Conservation (phyloP, 53 echinoderm and acorn worm species). For the Crossaster papposus region DNA sequence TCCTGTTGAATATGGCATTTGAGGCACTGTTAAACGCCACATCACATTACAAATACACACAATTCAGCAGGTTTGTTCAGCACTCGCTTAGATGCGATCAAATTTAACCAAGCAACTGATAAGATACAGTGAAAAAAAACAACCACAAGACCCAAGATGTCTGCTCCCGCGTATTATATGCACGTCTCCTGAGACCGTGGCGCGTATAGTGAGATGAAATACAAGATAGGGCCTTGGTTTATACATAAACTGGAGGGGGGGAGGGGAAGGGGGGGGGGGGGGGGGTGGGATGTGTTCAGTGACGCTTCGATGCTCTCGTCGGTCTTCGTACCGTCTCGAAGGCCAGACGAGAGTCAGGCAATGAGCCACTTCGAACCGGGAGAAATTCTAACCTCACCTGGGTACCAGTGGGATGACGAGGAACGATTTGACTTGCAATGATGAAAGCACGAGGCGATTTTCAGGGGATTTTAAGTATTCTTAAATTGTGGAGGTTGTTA, state of each 20-base stretch:
- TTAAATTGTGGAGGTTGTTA: background rate
- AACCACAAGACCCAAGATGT: background rate
- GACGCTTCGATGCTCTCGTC: constrained; percentile 13
- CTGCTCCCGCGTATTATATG: background rate
- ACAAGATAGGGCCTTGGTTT: background rate
- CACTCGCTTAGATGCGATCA: background rate
- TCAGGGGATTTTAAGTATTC: background rate
- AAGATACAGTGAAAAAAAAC: too few species aligned
- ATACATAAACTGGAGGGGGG: background rate
- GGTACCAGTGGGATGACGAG: background rate
- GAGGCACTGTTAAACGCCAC: background rate
- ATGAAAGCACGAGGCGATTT: background rate
- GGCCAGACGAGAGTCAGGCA: background rate
- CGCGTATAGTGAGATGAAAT: background rate
- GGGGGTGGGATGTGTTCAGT: background rate
- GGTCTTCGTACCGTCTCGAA: constrained; percentile 15
- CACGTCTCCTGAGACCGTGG: background rate
- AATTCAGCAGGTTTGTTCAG: background rate
- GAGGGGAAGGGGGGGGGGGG: too few species aligned
- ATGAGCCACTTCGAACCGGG: constrained; percentile 26
- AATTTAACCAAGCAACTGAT: background rate
- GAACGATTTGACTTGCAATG: background rate
- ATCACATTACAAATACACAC: background rate
- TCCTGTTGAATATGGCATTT: constrained; percentile 9
- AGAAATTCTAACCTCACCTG: constrained; percentile 24